Evolutionary conservation across 2,888 invertebrate species (phyloP), one percentile per base, ranked within the genome.

Genomic region (Limnephilus lunatus): DNA sequence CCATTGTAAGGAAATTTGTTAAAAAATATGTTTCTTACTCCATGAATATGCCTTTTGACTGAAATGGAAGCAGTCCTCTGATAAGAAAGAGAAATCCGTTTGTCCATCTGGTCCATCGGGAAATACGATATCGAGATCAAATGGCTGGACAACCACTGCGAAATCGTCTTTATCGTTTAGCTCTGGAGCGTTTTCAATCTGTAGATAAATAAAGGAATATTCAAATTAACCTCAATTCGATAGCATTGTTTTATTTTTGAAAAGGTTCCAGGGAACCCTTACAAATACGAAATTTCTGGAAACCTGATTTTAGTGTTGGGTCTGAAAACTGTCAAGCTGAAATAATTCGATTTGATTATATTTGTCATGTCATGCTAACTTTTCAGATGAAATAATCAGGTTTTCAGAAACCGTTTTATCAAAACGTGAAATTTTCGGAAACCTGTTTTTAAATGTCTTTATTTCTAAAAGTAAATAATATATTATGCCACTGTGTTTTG

Each of bases 61-160:
- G 11, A 97, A 94, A 94, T 97, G 97, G 94, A 97, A 97, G 94
- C 97, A 97, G 94, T 97, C 97, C 81, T 95, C 94, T 0, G 97
- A 96, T 88, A 97, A 94, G 87, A 97, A 97, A 0, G 95, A 94
- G 81, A 95, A 95, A 94, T 97, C 97, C 0, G 95, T 94, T 0
- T 93, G 93, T 0, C 96, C 96, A 85, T 95, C 94, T 2, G 68
- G 68, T 93, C 1, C 92, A 68, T 68, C 94, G 31, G 92, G 94
- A 0, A 97, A 97, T 9, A 94, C 94, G 0, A 95, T 90, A 87
- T 96, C 94, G 81, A 94, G 94, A 0, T 96, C 94, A 93, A 96
- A 96, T 0, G 96, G 96, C 94, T 97, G 97, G 35, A 95, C 94
- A 32, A 97, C 96, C 1, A 97, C 96, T 1, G 97, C 95, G 94